Conservation (phyloP, 2,113 vertebrate genomes). For the Maccullochella peelii region DNA sequence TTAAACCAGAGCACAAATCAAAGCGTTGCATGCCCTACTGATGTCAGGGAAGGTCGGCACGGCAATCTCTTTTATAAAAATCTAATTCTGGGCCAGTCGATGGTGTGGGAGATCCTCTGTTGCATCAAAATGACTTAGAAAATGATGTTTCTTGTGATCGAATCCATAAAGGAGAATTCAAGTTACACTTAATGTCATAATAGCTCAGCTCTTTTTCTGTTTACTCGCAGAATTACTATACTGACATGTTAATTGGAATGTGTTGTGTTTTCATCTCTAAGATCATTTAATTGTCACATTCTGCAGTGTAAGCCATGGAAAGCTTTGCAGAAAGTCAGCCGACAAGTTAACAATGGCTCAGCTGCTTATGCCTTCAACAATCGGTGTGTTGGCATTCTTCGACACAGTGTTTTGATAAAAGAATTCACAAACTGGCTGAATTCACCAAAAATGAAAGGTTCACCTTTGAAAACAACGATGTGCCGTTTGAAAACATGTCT, state of each 20-base stretch:
- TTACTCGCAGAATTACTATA: not conserved
- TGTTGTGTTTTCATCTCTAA: not conserved
- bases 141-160: constrained; percentile 29
- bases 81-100: constrained; percentile 7
- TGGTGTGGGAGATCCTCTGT: not conserved
- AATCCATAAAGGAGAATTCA: constrained; percentile 1
- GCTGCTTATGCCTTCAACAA: constrained; percentile 63
- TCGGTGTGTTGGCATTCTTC: constrained; percentile 58
- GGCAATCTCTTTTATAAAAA: constrained; percentile 12
- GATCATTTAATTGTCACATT: constrained; percentile 34
- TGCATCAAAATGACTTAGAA: constrained; percentile 8
- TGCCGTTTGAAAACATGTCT: constrained; percentile 80
- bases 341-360: constrained; percentile 55
- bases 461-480: constrained; percentile 77
- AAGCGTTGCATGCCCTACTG: constrained; percentile 46
- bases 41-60: constrained; percentile 55
- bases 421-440: constrained; percentile 77
- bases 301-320: constrained; percentile 29
- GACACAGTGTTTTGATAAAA: constrained; percentile 73
- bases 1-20: constrained; percentile 65
- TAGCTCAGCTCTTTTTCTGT: not conserved
- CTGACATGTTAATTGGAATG: constrained; percentile 1
- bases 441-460: constrained; percentile 77
- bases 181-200: not conserved
- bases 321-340: constrained; percentile 38